Evolutionary conservation across 30 jellyfish, hydroid and myxozoan species (phyloP).

Genomic region (Pelagia noctiluca): DNA sequence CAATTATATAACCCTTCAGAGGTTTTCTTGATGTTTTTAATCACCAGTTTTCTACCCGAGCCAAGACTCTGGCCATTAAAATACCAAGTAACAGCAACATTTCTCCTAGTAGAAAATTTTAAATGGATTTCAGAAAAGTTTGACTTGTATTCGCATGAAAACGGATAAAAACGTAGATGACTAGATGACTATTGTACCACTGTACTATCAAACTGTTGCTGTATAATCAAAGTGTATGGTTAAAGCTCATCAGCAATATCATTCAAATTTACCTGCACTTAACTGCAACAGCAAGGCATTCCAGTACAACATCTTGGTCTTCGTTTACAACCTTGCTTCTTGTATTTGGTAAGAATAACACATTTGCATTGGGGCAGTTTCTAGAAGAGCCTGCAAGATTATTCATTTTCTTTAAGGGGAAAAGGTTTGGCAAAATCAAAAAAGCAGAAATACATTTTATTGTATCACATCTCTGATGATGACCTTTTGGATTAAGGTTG

Average conservation of each 20-base stretch:
- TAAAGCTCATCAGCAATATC: not conserved
- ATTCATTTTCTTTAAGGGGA: not conserved
- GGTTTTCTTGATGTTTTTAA: not conserved
- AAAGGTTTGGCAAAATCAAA: not conserved
- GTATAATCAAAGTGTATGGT: not conserved
- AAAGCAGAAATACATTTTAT: too few species aligned
- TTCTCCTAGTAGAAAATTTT: not conserved
- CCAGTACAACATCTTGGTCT: constrained; percentile 55
- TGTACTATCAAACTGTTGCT: too few species aligned
- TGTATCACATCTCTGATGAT: not conserved
- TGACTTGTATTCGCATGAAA: not conserved
- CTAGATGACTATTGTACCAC: too few species aligned
- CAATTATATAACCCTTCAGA: constrained; percentile 2
- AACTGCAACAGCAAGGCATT: constrained; percentile 61
- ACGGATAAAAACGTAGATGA: too few species aligned
- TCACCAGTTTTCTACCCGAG: constrained; percentile 13
- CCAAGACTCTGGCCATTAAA: not conserved
- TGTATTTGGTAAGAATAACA: constrained; percentile 20
- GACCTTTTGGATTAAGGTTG: not conserved
- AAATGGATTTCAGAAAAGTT: not conserved
- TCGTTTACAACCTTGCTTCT: constrained; percentile 18
- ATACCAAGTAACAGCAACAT: not conserved
- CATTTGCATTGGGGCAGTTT: constrained; percentile 24
- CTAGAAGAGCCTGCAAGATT: constrained; percentile 13
- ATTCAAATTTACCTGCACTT: constrained; percentile 34